These are phyloP conservation scores for Urocynchramus pylzowi DNA, from an alignment of 2,113 vertebrate genomes.

Conservation along the genomic window DNA sequence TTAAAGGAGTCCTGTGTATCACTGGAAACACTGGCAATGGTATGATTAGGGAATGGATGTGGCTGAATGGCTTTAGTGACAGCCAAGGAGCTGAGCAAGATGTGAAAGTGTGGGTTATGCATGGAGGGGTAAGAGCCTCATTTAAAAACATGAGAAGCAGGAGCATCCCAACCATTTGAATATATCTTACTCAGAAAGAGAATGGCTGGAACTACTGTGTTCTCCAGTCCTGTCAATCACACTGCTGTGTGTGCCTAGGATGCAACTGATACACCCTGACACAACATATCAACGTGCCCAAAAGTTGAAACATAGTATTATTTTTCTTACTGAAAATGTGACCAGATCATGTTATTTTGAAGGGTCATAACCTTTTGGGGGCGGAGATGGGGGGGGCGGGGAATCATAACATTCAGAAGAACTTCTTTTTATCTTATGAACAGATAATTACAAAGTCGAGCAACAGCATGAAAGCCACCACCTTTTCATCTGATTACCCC, in stretches of 20 bases:
- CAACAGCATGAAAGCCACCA: neutral
- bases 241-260: neutral
- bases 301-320: neutral
- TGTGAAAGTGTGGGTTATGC: neutral
- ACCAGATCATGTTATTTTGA: neutral
- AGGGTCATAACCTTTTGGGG: neutral
- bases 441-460: neutral
- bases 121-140: neutral
- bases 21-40: neutral
- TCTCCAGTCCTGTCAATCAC: constrained; percentile 1
- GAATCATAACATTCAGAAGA: neutral
- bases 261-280: neutral
- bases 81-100: neutral
- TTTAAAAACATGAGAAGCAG: constrained; percentile 8
- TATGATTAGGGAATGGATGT: neutral
- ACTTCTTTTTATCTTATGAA: neutral
- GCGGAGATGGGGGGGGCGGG: too few species aligned
- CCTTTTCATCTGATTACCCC: neutral
- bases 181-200: neutral
- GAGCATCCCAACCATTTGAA: neutral
- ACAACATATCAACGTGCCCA: neutral
- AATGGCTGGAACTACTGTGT: neutral
- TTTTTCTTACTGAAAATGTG: neutral
- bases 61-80: neutral
- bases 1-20: neutral